These are phyloP conservation scores for Xiphophorus couchianus DNA, from an alignment of 2,113 vertebrate genomes.

Conservation along the genomic window DNA sequence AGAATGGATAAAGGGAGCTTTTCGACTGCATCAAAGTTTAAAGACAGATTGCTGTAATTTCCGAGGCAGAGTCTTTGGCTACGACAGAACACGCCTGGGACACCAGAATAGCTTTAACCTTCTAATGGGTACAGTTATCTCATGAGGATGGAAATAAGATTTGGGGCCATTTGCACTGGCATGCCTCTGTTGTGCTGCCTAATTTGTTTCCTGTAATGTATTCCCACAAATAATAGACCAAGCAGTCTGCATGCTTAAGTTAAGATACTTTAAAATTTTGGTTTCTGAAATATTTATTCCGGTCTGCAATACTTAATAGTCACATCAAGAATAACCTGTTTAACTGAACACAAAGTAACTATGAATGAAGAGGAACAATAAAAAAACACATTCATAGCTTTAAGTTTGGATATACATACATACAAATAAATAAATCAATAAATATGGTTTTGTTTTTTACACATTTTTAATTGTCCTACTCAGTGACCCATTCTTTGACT, in stretches of 20 bases:
- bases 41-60: conserved; percentile 63
- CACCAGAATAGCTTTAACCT: conserved; percentile 68
- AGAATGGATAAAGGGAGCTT: conserved; percentile 59
- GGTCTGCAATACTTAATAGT: conserved; percentile 13
- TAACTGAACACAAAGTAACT: neutral
- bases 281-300: conserved; percentile 5
- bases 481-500: no score
- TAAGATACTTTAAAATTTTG: conserved; percentile 34
- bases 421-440: no score
- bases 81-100: conserved; percentile 24
- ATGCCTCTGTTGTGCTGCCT: conserved; percentile 63
- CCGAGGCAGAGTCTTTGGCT: conserved; percentile 48
- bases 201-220: conserved; percentile 70
- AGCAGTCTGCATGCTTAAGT: conserved; percentile 19
- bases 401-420: no score
- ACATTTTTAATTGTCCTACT: no score
- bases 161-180: conserved; percentile 49
- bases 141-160: conserved; percentile 62
- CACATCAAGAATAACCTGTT: conserved; percentile 1
- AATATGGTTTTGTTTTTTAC: no score
- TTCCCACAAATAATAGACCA: conserved; percentile 45
- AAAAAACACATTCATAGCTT: no score
- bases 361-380: no score
- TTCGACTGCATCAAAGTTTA: conserved; percentile 67
- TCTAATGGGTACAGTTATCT: conserved; percentile 68